Evolutionary conservation across 2,888 invertebrate species (phyloP).

Genomic region (Apamea sordens): DNA sequence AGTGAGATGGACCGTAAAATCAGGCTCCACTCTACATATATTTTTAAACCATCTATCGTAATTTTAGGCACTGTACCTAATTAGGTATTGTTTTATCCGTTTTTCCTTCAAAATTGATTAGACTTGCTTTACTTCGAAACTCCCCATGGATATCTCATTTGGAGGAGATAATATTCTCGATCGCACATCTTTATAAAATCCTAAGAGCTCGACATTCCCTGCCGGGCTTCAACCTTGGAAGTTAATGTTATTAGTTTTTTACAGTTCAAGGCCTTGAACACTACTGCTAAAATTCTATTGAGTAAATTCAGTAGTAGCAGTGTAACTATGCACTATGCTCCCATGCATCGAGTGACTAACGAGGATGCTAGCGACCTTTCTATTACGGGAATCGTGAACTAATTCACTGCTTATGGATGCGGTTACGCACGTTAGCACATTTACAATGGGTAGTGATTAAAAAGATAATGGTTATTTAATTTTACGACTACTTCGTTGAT

Average conservation of each 20-base stretch:
- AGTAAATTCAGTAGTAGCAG: constrained; percentile 4
- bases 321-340: constrained; percentile 11
- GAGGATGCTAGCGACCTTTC: constrained; percentile 11
- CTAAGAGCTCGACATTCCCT: background rate
- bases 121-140: background rate
- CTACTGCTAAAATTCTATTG: background rate
- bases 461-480: background rate
- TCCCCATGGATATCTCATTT: background rate
- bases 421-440: background rate
- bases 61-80: background rate
- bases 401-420: constrained; percentile 16
- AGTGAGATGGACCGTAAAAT: background rate
- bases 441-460: background rate
- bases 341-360: constrained; percentile 17
- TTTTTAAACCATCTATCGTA: background rate
- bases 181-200: background rate
- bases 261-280: constrained; percentile 16
- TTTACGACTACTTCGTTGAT: background rate
- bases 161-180: background rate
- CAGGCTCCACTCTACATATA: background rate
- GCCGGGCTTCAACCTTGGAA: constrained; percentile 17
- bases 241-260: constrained; percentile 16
- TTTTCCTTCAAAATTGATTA: background rate
- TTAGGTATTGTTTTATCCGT: background rate
- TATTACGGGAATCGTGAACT: constrained; percentile 4